Evolutionary conservation across 2,888 invertebrate genomes (phyloP).

Genomic region (Synanthedon tipuliformis): DNA sequence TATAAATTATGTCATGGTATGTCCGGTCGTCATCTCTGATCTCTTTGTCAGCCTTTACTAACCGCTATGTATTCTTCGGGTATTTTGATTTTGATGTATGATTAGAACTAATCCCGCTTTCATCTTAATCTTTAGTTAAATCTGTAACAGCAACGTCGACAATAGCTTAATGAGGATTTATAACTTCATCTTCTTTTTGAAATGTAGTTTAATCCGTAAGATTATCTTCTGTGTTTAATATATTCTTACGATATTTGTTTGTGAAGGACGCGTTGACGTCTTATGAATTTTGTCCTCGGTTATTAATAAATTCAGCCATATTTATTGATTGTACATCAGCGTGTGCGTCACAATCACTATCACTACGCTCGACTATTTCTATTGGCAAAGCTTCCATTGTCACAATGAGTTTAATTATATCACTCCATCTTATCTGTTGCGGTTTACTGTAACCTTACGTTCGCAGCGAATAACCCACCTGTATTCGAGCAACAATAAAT

Average conservation of each 20-base stretch:
- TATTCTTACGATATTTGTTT: constrained; percentile 4
- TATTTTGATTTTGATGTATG: constrained; percentile 40
- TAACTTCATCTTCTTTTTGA: constrained; percentile 4
- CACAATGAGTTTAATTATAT: constrained; percentile 26
- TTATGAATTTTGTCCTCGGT: background rate
- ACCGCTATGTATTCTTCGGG: constrained; percentile 30
- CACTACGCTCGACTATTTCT: constrained; percentile 45
- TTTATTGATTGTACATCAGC: constrained; percentile 47
- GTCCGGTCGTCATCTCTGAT: constrained; percentile 55
- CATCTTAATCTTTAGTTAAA: constrained; percentile 27
- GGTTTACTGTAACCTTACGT: constrained; percentile 19
- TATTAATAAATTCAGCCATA: constrained; percentile 14
- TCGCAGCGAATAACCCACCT: constrained; percentile 24
- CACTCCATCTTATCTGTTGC: constrained; percentile 26
- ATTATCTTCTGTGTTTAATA: constrained; percentile 6
- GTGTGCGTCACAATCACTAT: constrained; percentile 24
- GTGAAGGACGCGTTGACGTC: constrained; percentile 17
- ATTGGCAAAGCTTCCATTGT: constrained; percentile 49
- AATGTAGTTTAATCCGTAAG: constrained; percentile 8
- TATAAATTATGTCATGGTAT: constrained; percentile 61
- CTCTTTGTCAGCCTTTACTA: constrained; percentile 38
- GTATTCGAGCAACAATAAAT: constrained; percentile 54
- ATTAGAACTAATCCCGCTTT: constrained; percentile 30
- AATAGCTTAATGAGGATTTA: constrained; percentile 31
- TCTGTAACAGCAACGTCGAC: constrained; percentile 21